Evolutionary conservation across 37 sponge, comb jelly and placozoan genomes (phyloP).

Genomic region (Hormiphora californensis): DNA sequence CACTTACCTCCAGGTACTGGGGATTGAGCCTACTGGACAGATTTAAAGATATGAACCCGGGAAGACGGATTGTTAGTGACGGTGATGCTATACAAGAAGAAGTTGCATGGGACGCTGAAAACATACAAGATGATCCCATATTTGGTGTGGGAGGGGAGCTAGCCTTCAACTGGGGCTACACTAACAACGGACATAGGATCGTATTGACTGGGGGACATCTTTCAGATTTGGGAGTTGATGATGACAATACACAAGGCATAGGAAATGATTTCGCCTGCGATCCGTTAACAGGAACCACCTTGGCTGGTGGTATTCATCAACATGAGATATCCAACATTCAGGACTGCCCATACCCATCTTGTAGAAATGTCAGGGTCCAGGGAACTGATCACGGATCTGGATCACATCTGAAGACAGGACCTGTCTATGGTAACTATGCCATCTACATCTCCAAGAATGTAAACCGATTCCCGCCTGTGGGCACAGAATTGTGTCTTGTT

Average conservation of each 20-base stretch:
- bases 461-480: too few relatives aligned
- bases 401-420: not conserved
- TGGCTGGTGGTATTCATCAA: too few relatives aligned
- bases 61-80: not conserved
- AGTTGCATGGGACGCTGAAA: not conserved
- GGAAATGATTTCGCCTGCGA: not conserved
- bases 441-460: not conserved
- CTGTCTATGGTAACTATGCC: slow-evolving; percentile 12
- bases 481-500: too few relatives aligned
- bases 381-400: slow-evolving; percentile 5
- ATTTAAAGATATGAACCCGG: not conserved
- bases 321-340: slow-evolving; percentile 18
- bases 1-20: too few relatives aligned
- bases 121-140: not conserved
- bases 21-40: not conserved
- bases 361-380: not conserved
- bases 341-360: not conserved
- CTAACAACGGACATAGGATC: not conserved
- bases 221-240: not conserved
- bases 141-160: not conserved
- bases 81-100: not conserved
- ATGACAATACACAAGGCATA: not conserved
- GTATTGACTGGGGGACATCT: not conserved
- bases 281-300: too few relatives aligned
- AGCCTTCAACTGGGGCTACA: slow-evolving; percentile 8